phyloP scores from a whole-genome alignment of 2,113 vertebrate species.

The Scortum barcoo region DNA sequence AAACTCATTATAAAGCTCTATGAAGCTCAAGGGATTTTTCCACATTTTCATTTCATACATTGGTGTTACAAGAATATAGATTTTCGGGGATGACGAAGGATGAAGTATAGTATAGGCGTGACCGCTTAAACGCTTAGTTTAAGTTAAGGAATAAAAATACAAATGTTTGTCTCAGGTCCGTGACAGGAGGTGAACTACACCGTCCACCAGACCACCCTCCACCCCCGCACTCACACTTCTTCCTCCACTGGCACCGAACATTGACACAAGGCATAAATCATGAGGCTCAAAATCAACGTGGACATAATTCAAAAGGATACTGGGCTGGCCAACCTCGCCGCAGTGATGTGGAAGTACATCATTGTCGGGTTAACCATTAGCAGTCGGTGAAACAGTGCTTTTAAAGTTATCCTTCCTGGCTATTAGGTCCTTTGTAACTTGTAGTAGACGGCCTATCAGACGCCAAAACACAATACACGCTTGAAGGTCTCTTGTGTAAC shows the following conservation, averaged over 20 bases:
- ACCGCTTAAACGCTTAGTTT: too few relatives aligned
- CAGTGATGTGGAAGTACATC: not conserved
- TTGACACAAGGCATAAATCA: slow-evolving; percentile 1
- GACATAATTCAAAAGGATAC: not conserved
- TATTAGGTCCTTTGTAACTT: not conserved
- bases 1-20: not conserved
- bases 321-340: not conserved
- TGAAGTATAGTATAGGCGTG: not conserved
- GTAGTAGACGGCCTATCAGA: not conserved
- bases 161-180: too few relatives aligned
- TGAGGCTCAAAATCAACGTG: not conserved
- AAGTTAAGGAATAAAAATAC: too few relatives aligned
- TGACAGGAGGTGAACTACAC: not conserved
- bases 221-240: not conserved
- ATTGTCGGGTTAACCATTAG: not conserved
- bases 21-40: not conserved
- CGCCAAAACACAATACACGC: not conserved
- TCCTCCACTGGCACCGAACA: not conserved
- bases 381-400: too few relatives aligned
- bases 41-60: too few relatives aligned
- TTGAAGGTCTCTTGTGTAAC: not conserved
- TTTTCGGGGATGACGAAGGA: too few relatives aligned
- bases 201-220: not conserved
- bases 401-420: not conserved
- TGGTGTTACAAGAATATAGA: too few relatives aligned